A percentile compares a stretch with the other conserved stretches of the same genome.
Conservation (phyloP, 2,888 invertebrate species). For the Macroteleia sp. region DNA sequence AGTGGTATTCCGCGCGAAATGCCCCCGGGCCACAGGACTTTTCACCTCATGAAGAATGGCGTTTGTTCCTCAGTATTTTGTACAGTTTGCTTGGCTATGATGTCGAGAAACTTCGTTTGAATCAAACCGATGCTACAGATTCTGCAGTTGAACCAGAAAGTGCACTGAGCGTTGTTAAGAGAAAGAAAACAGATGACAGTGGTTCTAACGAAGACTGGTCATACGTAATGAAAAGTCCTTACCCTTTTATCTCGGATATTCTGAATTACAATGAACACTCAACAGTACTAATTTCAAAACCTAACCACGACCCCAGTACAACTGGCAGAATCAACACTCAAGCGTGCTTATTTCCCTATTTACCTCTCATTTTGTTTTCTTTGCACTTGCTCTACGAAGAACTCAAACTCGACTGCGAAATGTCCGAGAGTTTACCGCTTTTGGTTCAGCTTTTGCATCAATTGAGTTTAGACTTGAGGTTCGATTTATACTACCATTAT, state of each 20-base stretch:
- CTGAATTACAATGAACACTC: conserved; percentile 73
- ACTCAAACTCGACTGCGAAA: conserved; percentile 90
- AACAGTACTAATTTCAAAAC: no score
- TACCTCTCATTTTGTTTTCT: conserved; percentile 90
- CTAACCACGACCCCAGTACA: conserved; percentile 6
- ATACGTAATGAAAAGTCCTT: conserved; percentile 86
- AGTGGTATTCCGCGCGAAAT: conserved; percentile 95
- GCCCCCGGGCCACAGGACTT: conserved; percentile 93
- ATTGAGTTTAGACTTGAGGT: conserved; percentile 90
- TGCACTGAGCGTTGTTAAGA: conserved; percentile 88
- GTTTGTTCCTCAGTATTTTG: conserved; percentile 87
- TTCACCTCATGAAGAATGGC: conserved; percentile 91
- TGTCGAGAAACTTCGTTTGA: conserved; percentile 86
- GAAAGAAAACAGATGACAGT: conserved; percentile 90
- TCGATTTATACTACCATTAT: conserved; percentile 89
- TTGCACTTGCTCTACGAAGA: conserved; percentile 97
- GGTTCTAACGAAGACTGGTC: conserved; percentile 94
- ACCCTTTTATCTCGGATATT: conserved; percentile 83
- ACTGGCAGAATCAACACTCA: conserved; percentile 86
- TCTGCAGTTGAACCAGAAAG: conserved; percentile 84
- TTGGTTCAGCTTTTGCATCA: conserved; percentile 90
- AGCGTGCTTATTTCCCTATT: conserved; percentile 89
- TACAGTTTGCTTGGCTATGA: conserved; percentile 90
- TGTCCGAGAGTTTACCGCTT: conserved; percentile 88
- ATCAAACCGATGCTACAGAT: conserved; percentile 80